Evolutionary conservation across 2,888 invertebrate genomes (phyloP), one percentile per base, ranked within the genome.

Genomic region (Thera britannica): DNA sequence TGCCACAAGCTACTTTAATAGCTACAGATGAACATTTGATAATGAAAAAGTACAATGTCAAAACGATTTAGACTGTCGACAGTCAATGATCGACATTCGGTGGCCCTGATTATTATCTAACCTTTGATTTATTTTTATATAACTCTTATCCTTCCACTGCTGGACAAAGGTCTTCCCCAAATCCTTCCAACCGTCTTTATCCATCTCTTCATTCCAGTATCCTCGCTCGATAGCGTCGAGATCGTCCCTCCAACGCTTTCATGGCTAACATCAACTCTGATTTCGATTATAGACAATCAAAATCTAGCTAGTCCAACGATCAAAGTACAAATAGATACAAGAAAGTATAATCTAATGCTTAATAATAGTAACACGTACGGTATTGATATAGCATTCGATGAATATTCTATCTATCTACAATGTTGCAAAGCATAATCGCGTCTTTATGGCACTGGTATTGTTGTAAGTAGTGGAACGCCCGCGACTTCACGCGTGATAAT

Each of bases 21-120:
- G 9, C 8, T 9, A 46, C 44, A 46, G 44, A 46, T 2, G 44
- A 9, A 46, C 8, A 5, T 2, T 7, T 41, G 41, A 7, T 2
- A 46, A 9, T 46, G 44, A 46, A 46, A 9, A 55, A 77, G 77
- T 80, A 79, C 79, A 81, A 79, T 80, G 81, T 67, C 75, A 72
- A 36, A 44, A 34, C 49, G 36, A 56, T 23, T 48, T 61, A 52
- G 70, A 72, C 34, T 54, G 1, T 7, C 2, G 4, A 3, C 11
- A 55, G 70, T 73, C 75, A 75, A 71, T 52, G 69, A 62, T 67
- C 72, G 72, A 48, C 36, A 11, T 35, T 11, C 48, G 46, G 2
- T 65, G 68, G 60, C 72, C 71, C 12, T 67, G 71, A 68, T 35
- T n/a, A 41, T 41, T 41, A 41, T 41, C 41, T 41, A 41, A 7